These are phyloP conservation scores for Polylopha cassiicola DNA, from an alignment of 2,888 invertebrate species.

Conservation along the genomic window DNA sequence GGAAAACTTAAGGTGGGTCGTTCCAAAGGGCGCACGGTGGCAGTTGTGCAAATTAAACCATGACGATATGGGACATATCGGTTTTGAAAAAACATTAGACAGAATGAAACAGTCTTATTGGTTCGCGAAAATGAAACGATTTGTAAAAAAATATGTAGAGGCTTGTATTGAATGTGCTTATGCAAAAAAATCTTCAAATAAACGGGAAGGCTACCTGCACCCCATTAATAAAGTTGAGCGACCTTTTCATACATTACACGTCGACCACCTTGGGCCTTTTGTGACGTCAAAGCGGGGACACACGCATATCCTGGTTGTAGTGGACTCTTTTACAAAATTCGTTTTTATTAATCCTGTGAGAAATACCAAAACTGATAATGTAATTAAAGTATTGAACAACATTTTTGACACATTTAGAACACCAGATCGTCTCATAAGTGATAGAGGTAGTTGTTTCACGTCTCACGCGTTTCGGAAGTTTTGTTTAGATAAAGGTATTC, in stretches of 20 bases:
- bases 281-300: slow-evolving; percentile 33
- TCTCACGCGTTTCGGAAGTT: neutral
- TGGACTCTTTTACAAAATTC: slow-evolving; percentile 18
- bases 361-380: neutral
- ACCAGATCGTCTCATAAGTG: neutral
- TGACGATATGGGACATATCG: slow-evolving; percentile 35
- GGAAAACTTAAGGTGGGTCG: slow-evolving; percentile 32
- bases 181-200: slow-evolving; percentile 28
- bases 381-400: neutral
- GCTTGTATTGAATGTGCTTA: slow-evolving; percentile 46
- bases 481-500: neutral
- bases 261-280: slow-evolving; percentile 49
- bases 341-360: neutral
- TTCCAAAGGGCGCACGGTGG: slow-evolving; percentile 33
- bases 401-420: neutral
- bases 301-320: slow-evolving; percentile 34
- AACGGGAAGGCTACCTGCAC: slow-evolving; percentile 36
- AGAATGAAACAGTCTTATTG: slow-evolving; percentile 42
- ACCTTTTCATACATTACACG: slow-evolving; percentile 42
- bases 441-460: neutral
- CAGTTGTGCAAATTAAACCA: slow-evolving; percentile 40
- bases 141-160: slow-evolving; percentile 42
- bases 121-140: slow-evolving; percentile 46
- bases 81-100: slow-evolving; percentile 29
- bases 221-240: slow-evolving; percentile 38